Evolutionary conservation across 2,888 invertebrate species (phyloP).

Genomic region (Cryptops parisi): DNA sequence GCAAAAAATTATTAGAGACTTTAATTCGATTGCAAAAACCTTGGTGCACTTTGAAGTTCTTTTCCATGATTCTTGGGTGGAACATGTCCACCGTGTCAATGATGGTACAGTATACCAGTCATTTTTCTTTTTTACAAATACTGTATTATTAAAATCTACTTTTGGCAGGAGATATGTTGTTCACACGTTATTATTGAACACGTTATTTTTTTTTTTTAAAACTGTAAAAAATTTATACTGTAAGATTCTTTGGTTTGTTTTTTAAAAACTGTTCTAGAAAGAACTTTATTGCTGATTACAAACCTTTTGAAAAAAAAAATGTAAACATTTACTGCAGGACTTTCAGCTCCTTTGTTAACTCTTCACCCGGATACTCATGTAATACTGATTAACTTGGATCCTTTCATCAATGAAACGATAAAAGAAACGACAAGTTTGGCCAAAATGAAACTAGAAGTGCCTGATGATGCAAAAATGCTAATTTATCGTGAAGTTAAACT

Average conservation of each 20-base stretch:
- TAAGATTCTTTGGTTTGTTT: no score
- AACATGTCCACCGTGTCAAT: constrained; percentile 54
- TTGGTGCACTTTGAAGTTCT: constrained; percentile 69
- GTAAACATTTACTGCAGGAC: constrained; percentile 32
- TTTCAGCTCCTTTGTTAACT: constrained; percentile 55
- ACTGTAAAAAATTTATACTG: no score
- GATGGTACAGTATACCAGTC: constrained; percentile 19
- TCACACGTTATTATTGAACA: neutral
- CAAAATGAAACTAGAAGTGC: constrained; percentile 56
- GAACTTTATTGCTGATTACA: no score
- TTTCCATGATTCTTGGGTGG: constrained; percentile 65
- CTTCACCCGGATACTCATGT: constrained; percentile 48
- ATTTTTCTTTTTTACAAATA: no score
- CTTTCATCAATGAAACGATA: constrained; percentile 39
- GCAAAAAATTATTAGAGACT: constrained; percentile 32
- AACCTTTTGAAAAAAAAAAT: no score
- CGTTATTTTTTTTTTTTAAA: constrained; percentile 10
- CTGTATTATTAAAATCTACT: no score
- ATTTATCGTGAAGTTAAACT: constrained; percentile 57
- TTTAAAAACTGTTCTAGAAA: no score
- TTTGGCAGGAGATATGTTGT: no score
- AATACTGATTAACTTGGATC: constrained; percentile 47
- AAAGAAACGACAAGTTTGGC: constrained; percentile 68
- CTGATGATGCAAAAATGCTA: constrained; percentile 58
- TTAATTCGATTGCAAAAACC: constrained; percentile 61